These are phyloP conservation scores for Dendrocincla fuliginosa DNA, from an alignment of 2,797 vertebrate species.

Conservation along the genomic window DNA sequence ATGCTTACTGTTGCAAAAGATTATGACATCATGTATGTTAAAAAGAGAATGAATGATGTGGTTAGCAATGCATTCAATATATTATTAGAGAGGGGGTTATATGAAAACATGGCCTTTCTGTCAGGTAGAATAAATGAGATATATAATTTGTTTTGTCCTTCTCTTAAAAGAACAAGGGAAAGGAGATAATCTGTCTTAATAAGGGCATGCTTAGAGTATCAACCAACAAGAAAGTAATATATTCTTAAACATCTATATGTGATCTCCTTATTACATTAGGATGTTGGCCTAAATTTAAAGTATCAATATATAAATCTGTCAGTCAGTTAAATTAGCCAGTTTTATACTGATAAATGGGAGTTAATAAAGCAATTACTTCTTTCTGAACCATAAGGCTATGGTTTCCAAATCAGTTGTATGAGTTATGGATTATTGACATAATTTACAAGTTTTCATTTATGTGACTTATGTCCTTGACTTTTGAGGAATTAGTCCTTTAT, in stretches of 20 bases:
- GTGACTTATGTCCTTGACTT: conserved; percentile 74
- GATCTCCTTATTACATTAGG: conserved; percentile 71
- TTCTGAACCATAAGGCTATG: conserved; percentile 76
- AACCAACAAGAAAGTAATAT: conserved; percentile 63
- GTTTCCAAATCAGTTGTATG: conserved; percentile 73
- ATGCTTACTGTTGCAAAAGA: conserved; percentile 52
- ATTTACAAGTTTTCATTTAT: conserved; percentile 80
- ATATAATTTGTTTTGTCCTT: conserved; percentile 69
- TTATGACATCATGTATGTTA: conserved; percentile 65
- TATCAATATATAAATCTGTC: conserved; percentile 74
- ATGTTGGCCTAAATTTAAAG: conserved; percentile 63
- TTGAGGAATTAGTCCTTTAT: conserved; percentile 58
- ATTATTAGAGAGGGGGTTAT: conserved; percentile 66
- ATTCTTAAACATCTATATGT: conserved; percentile 67
- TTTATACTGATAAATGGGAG: conserved; percentile 72
- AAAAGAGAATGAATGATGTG: conserved; percentile 67
- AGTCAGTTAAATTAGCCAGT: conserved; percentile 74
- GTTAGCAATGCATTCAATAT: conserved; percentile 57
- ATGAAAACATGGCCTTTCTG: conserved; percentile 72
- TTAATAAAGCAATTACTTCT: conserved; percentile 73
- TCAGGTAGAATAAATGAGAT: conserved; percentile 67
- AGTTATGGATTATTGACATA: conserved; percentile 73
- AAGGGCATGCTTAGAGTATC: conserved; percentile 59
- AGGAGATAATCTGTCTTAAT: conserved; percentile 73
- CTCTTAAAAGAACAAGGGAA: conserved; percentile 55